Base-by-base conservation (phyloP, 1,140 invertebrate genomes). In the Tetragonula clypearis region DNA sequence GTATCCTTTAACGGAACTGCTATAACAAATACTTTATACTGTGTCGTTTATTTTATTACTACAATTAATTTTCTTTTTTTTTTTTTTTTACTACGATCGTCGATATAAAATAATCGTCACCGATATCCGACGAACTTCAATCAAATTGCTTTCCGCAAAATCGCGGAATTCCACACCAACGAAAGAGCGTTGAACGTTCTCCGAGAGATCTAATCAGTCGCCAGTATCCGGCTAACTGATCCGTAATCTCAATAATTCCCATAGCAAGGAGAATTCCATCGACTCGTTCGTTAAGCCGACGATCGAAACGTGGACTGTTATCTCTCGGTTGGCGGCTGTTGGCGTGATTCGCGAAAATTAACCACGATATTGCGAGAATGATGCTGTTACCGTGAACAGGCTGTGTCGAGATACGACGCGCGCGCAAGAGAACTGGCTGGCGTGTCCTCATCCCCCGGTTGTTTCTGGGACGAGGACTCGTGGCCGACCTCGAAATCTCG, bases 401-500 rank as follows among this genome's bases (percentile, higher is more conserved):
- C 19, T n/a, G 72, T n/a, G 72, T 35, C 15, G 58, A 82, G 72
- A 83, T 82, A 78, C n/a, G 79, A 81, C 55, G 41, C 0, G 79
- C 26, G 69, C 65, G n/a, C 41, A 26, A 26, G 72, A 26, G 8
- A 21, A 14, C 58, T 55, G 65, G 56, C 68, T 17, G 26, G 68
- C 35, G 60, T 68, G 72, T 60, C 77, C 79, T 72, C 53, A 85
- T 85, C 79, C 76, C 74, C 73, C 76, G 49, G 21, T 19, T 26
- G 60, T 90, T 87, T 90, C 80, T 82, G 53, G 75, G 83, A 76
- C 86, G 86, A 81, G 76, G 88, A 90, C 41, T 49, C 88, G 84
- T 73, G 88, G 68, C 35, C 88, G 89, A 88, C 89, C 89, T 90
- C 89, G 87, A 90, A 90, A 90, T 90, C 88, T 80, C 66, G 83